Base-by-base conservation (phyloP, 2,113 vertebrate genomes). In the Apus apus region DNA sequence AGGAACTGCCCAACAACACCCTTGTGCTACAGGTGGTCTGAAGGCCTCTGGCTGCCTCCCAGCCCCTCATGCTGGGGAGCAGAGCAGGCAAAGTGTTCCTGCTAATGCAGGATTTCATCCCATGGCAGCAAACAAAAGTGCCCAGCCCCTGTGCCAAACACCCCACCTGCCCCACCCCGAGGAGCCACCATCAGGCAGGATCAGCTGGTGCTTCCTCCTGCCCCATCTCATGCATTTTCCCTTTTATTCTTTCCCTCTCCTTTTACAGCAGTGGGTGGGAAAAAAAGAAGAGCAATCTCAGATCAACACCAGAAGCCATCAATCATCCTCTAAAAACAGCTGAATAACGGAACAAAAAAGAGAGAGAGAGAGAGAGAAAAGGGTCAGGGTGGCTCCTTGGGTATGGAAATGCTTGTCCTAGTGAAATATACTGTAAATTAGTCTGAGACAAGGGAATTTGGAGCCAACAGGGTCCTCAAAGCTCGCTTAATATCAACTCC, bases 371-470 rank as follows among this genome's bases (percentile, higher is more conserved):
- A 79, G 53, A 57, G 53, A 87, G 38, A 87, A 38, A 89, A 90
- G 76, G 68, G 45, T 54, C 2, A 2, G 50, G 92, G 73, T 0
- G 36, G 73, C 60, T 91, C 85, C 46, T 70, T 73, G 53, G 73
- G 34, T 77, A 86, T 88, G 90, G 80, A 94, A 94, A 90, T 93
- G 86, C 61, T 78, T 91, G 70, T 86, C 93, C 77, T 81, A 62
- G 66, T 94, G 88, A 95, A 96, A 96, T 57, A 90, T 15, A 62
- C 96, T 84, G 58, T 91, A 95, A 96, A 97, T 96, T 93, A 89
- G 85, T 89, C 66, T 36, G 88, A 95, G 93, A 45, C 36, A 25
- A 53, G 92, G 85, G 81, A 91, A 93, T 91, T 72, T 25, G 89
- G 78, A 95, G 91, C 77, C 79, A 84, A 90, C 81, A 66, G 46